Evolutionary conservation across 2,113 vertebrate genomes (phyloP).

Genomic region (Mesembrinibis cayennensis): DNA sequence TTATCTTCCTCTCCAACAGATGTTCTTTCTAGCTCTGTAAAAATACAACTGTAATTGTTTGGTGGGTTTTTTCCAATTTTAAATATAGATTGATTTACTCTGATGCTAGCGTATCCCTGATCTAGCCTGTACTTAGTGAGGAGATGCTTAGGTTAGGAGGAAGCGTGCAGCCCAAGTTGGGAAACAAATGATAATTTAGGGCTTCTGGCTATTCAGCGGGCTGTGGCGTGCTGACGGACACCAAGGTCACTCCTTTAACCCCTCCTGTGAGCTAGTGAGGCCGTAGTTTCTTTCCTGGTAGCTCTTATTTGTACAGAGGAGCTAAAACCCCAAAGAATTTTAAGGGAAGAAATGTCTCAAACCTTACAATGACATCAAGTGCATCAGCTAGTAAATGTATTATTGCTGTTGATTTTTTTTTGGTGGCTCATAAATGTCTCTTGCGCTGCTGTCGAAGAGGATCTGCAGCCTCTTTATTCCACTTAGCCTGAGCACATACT

Average conservation of each 20-base stretch:
- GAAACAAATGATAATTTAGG: neutral
- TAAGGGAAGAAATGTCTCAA: neutral
- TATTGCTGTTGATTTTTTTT: neutral
- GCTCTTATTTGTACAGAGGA: neutral
- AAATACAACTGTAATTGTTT: neutral
- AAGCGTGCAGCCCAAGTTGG: neutral
- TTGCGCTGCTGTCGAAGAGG: neutral
- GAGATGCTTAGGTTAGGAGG: neutral
- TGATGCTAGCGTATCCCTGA: neutral
- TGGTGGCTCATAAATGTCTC: slow-evolving; percentile 11
- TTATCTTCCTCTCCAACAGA: neutral
- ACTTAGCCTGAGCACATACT: neutral
- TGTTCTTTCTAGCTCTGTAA: neutral
- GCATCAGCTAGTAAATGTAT: neutral
- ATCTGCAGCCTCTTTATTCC: neutral
- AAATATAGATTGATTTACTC: neutral
- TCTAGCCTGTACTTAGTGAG: neutral
- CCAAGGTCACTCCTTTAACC: neutral
- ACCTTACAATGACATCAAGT: neutral
- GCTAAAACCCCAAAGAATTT: neutral
- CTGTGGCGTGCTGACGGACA: neutral
- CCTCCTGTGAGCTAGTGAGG: neutral
- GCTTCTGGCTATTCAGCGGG: neutral
- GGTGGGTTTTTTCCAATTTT: neutral
- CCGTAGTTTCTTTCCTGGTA: neutral